Evolutionary conservation across 37 sponge, comb jelly and placozoan species (phyloP).

Genomic region (Chondrosia reniformis): DNA sequence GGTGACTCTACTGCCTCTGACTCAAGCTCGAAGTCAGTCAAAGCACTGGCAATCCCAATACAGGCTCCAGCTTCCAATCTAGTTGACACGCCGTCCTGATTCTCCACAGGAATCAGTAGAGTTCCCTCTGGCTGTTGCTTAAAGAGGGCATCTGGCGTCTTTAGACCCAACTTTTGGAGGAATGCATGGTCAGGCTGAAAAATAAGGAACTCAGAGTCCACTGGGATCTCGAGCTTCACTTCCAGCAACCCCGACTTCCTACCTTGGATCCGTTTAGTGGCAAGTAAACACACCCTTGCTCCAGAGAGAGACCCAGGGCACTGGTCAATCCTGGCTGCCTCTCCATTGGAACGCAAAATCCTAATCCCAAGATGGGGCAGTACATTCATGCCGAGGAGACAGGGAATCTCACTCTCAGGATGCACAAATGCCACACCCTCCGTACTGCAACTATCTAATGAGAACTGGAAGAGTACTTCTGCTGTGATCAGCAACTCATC

Average conservation of each 20-base stretch:
- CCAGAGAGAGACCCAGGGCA: not conserved
- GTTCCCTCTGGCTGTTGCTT: not conserved
- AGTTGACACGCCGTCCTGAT: not conserved
- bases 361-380: conserved; percentile 17
- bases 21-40: not conserved
- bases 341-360: conserved; percentile 16
- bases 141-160: not conserved
- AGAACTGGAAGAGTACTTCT: conserved; percentile 7
- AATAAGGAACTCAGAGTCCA: not conserved
- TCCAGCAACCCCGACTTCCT: not conserved
- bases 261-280: not conserved
- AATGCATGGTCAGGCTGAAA: conserved; percentile 1
- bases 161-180: not conserved
- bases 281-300: not conserved
- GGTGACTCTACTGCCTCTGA: too few relatives aligned
- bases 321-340: not conserved
- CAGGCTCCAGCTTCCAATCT: not conserved
- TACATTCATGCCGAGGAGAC: conserved; percentile 18
- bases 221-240: not conserved
- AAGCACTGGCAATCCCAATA: not conserved
- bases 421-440: conserved; percentile 18
- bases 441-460: conserved; percentile 12
- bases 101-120: not conserved
- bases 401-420: conserved; percentile 10
- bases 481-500: conserved; percentile 22